Evolutionary conservation across 2,797 vertebrate species (phyloP).

Genomic region (Crocidura indochinensis): DNA sequence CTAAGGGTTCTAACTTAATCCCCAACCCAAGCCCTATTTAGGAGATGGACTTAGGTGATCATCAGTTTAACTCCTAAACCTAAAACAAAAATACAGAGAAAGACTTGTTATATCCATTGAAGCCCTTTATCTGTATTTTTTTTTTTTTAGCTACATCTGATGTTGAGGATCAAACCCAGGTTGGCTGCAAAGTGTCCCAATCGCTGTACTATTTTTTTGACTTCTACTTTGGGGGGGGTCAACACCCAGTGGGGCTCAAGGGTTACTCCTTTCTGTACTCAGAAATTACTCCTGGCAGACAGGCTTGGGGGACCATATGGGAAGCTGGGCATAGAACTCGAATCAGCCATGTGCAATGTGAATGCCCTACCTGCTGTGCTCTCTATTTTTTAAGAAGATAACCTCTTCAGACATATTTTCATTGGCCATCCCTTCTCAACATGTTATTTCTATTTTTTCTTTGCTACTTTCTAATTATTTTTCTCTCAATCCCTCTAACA

Average conservation of each 20-base stretch:
- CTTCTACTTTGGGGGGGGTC: no score
- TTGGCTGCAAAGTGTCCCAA: no score
- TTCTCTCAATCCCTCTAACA: conserved; percentile 51
- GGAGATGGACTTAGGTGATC: conserved; percentile 36
- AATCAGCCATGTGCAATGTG: no score
- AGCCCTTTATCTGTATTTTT: not conserved
- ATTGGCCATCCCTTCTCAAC: conserved; percentile 16
- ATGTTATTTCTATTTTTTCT: conserved; percentile 44
- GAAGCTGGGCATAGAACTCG: no score
- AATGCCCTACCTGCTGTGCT: no score
- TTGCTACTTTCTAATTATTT: conserved; percentile 58
- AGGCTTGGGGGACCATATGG: no score
- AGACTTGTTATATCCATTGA: conserved; percentile 10
- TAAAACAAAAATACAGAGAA: conserved; percentile 32
- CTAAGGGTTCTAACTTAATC: conserved; percentile 70
- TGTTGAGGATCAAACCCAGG: no score
- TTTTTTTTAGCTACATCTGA: no score
- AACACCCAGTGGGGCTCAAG: no score
- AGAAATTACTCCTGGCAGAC: no score
- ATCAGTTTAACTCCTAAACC: conserved; percentile 59
- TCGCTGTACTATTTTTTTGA: no score
- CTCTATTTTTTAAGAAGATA: not conserved
- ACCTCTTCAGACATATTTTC: not conserved
- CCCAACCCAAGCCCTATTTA: conserved; percentile 59
- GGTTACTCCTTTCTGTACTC: no score